Base-by-base conservation (phyloP, 2,113 vertebrate genomes). In the Pseudorhombus dupliciocellatus region DNA sequence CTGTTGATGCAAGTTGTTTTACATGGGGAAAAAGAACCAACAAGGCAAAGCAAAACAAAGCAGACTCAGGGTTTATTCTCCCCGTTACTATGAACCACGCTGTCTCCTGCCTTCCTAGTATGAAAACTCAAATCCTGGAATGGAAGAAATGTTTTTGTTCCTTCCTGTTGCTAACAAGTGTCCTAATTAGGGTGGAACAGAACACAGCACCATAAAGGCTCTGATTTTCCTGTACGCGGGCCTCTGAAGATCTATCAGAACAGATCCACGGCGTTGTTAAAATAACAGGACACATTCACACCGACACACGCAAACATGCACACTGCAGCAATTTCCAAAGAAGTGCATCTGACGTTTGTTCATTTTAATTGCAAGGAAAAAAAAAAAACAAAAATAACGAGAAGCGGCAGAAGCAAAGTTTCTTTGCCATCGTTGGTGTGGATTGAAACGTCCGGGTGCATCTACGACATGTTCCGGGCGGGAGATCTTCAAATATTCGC, bases 321-420 rank as follows among this genome's bases (percentile, higher is more conserved):
- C 81, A 72, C 83, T 58, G 83, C 87, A 88, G 83, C 87, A 77
- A 70, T 48, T 64, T 71, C 69, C 67, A 87, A 70, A 85, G 77
- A 88, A 82, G 85, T 86, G 86, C 87, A 87, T 90, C 75, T 83
- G 67, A 86, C 73, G 73, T 84, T 88, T 85, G 84, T 87, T 89
- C 80, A 73, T 81, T 77, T 73, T 53, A 68, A 70, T 77, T 68
- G 71, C 4, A 51, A 61, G 28, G 61, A 28, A 30, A 70, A 26
- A 46, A 18, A 55, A 55, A 55, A 66, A 52, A 67, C 24, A 55
- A 34, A 57, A 34, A 63, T 52, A 69, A 57, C 12, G 65, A 80
- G 21, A 79, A 75, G 67, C 55, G 40, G 52, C 30, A 61, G 51
- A 74, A 84, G 79, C 74, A 40, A 57, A 71, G 18, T 62, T 53